These are phyloP conservation scores for Mus spretus DNA, from an alignment of 2,797 vertebrate species.

Conservation along the genomic window DNA sequence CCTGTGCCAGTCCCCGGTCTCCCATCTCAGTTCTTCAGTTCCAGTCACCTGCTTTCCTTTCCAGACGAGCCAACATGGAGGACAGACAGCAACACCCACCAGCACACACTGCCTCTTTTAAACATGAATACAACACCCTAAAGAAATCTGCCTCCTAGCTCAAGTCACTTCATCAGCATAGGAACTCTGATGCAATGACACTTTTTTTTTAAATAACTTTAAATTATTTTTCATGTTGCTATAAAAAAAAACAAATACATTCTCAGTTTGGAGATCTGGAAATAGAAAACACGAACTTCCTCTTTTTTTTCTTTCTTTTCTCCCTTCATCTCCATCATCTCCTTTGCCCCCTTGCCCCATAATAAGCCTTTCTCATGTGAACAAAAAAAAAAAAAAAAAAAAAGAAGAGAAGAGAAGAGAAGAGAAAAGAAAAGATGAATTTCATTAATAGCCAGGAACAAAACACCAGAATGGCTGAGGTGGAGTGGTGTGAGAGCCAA, in stretches of 20 bases:
- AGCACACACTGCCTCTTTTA: neutral
- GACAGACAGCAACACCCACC: neutral
- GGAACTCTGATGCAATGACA: constrained; percentile 18
- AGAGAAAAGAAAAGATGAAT: neutral
- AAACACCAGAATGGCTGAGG: constrained; percentile 30
- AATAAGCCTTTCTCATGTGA: too few species aligned
- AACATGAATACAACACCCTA: neutral
- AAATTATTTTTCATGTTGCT: constrained; percentile 55
- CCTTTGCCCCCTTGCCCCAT: too few species aligned
- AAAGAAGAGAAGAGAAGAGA: too few species aligned
- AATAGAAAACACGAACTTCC: constrained; percentile 36
- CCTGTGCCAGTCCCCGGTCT: neutral
- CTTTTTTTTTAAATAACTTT: neutral
- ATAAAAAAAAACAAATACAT: constrained; percentile 49
- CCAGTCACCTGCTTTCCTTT: neutral
- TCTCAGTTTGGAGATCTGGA: constrained; percentile 39
- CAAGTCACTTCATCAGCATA: constrained; percentile 25
- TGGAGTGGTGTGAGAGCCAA: neutral
- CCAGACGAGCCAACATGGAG: neutral
- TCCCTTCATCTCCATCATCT: too few species aligned
- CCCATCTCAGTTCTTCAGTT: neutral
- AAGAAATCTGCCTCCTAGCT: neutral
- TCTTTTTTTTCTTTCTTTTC: too few species aligned
- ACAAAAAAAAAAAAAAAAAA: too few species aligned
- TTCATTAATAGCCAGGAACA: constrained; percentile 38